Percentiles rank a stretch among this genome's conserved stretches.
Evolutionary conservation across 1,140 invertebrate species (phyloP).

Genomic region (Lepidostoma basale): DNA sequence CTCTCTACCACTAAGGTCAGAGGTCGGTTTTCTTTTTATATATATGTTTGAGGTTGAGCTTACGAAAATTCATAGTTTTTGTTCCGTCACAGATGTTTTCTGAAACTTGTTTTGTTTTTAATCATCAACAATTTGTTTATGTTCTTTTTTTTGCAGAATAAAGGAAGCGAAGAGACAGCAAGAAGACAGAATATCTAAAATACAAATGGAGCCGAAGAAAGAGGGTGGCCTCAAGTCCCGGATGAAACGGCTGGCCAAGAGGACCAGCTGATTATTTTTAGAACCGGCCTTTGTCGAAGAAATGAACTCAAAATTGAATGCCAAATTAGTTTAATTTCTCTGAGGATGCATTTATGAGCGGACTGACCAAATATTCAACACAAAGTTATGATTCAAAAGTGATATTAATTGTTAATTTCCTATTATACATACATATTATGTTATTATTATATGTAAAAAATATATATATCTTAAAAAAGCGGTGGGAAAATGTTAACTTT

Average conservation of each 20-base stretch:
- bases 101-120: too few species aligned
- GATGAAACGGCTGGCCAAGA: conserved; percentile 62
- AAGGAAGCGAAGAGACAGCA: conserved; percentile 69
- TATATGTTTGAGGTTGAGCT: too few species aligned
- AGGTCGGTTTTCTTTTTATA: too few species aligned
- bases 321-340: conserved; percentile 25
- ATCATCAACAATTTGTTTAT: too few species aligned
- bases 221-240: conserved; percentile 68
- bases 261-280: conserved; percentile 32
- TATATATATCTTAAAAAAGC: conserved; percentile 3
- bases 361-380: conserved; percentile 10
- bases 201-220: conserved; percentile 60
- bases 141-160: conserved; percentile 58
- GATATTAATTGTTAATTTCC: conserved; percentile 12
- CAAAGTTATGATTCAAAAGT: neutral
- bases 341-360: neutral
- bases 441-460: neutral
- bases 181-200: conserved; percentile 62
- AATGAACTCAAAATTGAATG: neutral
- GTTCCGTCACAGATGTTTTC: too few species aligned
- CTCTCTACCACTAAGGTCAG: too few species aligned
- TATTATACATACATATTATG: neutral
- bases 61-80: too few species aligned
- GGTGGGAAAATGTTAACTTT: too few species aligned
- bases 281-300: neutral